Percentiles rank a stretch among this genome's conserved stretches.
These are phyloP conservation scores for Myotis findleyi DNA, from an alignment of 2,797 vertebrate genomes.

Conservation along the genomic window DNA sequence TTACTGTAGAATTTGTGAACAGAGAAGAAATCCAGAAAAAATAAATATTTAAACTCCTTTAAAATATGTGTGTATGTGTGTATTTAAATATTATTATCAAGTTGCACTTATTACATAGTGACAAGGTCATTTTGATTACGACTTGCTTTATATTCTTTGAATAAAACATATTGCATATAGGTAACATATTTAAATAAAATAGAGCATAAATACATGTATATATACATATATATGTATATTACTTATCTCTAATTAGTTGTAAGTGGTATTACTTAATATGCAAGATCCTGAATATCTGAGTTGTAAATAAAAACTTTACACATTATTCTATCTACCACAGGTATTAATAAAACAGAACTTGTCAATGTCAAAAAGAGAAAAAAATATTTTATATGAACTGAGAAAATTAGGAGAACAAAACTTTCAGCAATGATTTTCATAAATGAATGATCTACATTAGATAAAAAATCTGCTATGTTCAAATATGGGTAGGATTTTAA, in stretches of 20 bases:
- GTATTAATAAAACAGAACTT: too few species aligned
- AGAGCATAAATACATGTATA: not conserved
- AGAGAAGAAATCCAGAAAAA: constrained; percentile 49
- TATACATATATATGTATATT: not conserved
- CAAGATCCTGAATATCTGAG: not conserved
- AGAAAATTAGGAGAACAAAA: not conserved
- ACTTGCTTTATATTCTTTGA: constrained; percentile 32
- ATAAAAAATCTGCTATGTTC: not conserved
- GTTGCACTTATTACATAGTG: constrained; percentile 21
- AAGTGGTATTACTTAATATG: not conserved
- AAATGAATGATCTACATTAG: not conserved
- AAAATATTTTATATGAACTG: not conserved
- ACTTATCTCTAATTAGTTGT: not conserved
- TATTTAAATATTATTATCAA: constrained; percentile 63
- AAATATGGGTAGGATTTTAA: not conserved
- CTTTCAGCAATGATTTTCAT: constrained; percentile 1
- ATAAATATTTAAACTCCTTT: not conserved
- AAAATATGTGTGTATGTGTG: not conserved
- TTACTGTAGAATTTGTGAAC: not conserved
- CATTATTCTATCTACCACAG: not conserved
- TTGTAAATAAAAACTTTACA: constrained; percentile 15
- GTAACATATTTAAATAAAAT: not conserved
- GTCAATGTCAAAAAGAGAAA: too few species aligned
- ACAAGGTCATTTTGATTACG: constrained; percentile 25
- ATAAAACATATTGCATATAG: not conserved